These are phyloP conservation scores for Tromatobia lineatoria DNA, from an alignment of 2,888 invertebrate species.

Conservation along the genomic window DNA sequence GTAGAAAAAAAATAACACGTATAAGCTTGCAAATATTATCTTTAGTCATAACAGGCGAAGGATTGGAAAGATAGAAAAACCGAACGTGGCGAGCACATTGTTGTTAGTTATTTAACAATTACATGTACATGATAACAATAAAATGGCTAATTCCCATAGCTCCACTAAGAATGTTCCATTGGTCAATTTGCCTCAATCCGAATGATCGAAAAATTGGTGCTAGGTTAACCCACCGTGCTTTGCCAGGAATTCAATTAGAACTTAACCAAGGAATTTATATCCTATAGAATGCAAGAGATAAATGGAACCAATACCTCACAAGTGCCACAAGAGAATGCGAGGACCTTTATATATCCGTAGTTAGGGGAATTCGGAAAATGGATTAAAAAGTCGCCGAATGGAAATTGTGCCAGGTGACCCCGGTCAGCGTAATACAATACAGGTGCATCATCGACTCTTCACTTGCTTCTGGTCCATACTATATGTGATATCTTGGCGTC, in stretches of 20 bases:
- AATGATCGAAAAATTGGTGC: neutral
- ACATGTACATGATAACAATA: neutral
- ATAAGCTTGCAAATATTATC: no score
- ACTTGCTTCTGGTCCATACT: conserved; percentile 38
- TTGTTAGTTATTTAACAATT: neutral
- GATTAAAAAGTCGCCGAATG: neutral
- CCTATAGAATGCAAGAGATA: no score
- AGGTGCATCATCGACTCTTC: conserved; percentile 32
- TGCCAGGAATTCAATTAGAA: conserved; percentile 14
- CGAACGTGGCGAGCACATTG: neutral
- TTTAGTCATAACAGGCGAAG: no score
- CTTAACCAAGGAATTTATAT: neutral
- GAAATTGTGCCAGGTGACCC: neutral
- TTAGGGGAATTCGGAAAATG: neutral
- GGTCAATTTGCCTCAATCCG: neutral
- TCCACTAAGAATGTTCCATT: neutral
- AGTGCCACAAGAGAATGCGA: conserved; percentile 1
- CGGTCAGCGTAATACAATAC: conserved; percentile 6
- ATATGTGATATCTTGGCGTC: conserved; percentile 13
- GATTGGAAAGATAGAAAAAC: no score
- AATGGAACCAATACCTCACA: neutral
- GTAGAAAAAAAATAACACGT: no score
- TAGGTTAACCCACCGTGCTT: neutral
- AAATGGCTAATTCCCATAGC: no score
- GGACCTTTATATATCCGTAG: neutral